Base-by-base conservation (phyloP, 2,113 vertebrate genomes). In the Chloroceryle aenea region DNA sequence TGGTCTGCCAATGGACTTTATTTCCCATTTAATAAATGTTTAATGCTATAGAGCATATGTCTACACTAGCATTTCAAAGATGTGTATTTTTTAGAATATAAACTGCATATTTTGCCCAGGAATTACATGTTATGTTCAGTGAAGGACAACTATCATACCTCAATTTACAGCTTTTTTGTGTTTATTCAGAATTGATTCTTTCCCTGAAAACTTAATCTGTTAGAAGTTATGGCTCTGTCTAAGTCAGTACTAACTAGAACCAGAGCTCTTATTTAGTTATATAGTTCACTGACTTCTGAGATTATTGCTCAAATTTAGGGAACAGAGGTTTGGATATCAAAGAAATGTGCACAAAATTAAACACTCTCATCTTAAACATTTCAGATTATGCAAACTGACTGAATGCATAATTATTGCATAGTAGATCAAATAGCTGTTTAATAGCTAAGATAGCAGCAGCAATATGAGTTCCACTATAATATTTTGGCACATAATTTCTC, bases 121-220 rank as follows among this genome's bases (percentile, higher is more conserved):
- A 89, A 59, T 85, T 94, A 73, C 88, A 56, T 91, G 63, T 47
- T 73, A 62, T 84, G 59, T 86, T 92, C 84, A 92, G 92, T 95
- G 97, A 97, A 97, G 93, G 95, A 95, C 98, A 98, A 97, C 98
- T 90, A 32, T 95, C 97, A 83, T 98, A 98, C 98, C 98, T 98
- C 98, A 97, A 95, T 96, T 95, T 80, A 89, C 90, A 89, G 48
- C 19, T 58, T 59, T 84, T 77, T 96, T 76, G 48, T 89, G 47
- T 85, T 94, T 95, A 56, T 87, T 86, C 82, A 72, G 52, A 92
- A 90, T 45, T 93, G 3, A 91, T 94, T 93, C 22, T 90, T 58
- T 80, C 93, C 82, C 63, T 69, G 61, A 95, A 77, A 58, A 85
- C n/a, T 69, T 68, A 63, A 52, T 91, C 71, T 91, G 45, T 88